Evolutionary conservation across 2,888 invertebrate genomes (phyloP).

Genomic region (Stenodema calcarata): DNA sequence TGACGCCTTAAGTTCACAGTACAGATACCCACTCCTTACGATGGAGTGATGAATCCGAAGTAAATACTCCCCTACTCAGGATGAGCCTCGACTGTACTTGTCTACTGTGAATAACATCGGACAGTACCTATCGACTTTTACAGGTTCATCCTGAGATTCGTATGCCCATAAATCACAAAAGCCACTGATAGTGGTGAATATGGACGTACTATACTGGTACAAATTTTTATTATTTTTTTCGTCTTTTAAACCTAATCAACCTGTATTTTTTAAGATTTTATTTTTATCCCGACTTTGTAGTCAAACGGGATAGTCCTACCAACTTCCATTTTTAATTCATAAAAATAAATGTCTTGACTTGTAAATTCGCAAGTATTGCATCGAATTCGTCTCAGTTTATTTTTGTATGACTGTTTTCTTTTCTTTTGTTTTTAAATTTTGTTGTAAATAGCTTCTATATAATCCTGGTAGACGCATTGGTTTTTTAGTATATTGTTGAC

Average conservation of each 20-base stretch:
- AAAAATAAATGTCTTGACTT: neutral
- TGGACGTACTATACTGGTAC: neutral
- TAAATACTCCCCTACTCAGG: no score
- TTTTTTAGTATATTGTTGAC: constrained; percentile 4
- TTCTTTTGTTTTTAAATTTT: neutral
- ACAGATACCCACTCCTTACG: no score
- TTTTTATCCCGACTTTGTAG: neutral
- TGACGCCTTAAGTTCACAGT: no score
- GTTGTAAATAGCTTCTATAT: constrained; percentile 23
- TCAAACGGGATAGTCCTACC: constrained; percentile 17
- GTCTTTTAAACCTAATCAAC: neutral
- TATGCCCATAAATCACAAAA: neutral
- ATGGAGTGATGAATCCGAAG: no score
- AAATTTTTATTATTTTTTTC: neutral
- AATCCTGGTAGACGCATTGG: constrained; percentile 3
- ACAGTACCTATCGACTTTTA: no score
- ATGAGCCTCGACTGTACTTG: no score
- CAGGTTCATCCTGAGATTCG: neutral
- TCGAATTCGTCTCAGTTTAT: constrained; percentile 19
- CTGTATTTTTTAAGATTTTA: neutral
- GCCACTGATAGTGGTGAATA: neutral
- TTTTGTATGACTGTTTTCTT: neutral
- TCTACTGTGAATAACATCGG: no score
- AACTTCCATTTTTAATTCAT: constrained; percentile 21
- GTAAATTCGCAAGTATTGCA: constrained; percentile 23